These are phyloP conservation scores for Drosophila prolongata DNA, from an alignment of 2,888 invertebrate species.

Conservation along the genomic window DNA sequence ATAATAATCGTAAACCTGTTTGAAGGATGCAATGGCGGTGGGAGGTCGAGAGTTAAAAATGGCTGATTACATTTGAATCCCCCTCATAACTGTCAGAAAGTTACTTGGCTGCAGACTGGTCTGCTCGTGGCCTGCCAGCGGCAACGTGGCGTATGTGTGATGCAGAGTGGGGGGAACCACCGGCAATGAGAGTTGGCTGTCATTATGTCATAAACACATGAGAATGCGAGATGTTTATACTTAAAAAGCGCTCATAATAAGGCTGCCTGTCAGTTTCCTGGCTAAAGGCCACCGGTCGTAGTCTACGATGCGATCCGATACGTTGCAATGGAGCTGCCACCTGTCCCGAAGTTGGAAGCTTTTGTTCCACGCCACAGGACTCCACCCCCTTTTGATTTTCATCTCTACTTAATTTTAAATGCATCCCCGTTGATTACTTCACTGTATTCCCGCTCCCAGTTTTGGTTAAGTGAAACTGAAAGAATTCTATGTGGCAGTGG, in stretches of 20 bases:
- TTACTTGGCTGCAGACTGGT: constrained; percentile 37
- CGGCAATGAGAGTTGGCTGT: constrained; percentile 62
- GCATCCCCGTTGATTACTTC: not conserved
- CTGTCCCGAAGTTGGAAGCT: constrained; percentile 40
- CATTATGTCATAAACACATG: constrained; percentile 76
- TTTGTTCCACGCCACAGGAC: constrained; percentile 28
- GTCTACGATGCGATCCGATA: constrained; percentile 12
- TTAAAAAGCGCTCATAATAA: constrained; percentile 62
- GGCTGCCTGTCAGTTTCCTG: constrained; percentile 43
- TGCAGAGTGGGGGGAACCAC: constrained; percentile 17
- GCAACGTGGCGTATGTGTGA: constrained; percentile 50
- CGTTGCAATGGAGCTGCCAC: constrained; percentile 20
- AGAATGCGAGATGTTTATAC: constrained; percentile 48
- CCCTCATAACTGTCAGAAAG: constrained; percentile 76
- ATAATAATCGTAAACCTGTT: constrained; percentile 18
- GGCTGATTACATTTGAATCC: constrained; percentile 78
- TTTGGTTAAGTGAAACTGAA: too few species aligned
- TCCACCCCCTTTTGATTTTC: constrained; percentile 23
- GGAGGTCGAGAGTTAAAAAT: constrained; percentile 55
- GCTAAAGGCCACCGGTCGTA: constrained; percentile 27
- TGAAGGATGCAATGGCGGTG: constrained; percentile 30
- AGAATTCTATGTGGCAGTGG: too few species aligned
- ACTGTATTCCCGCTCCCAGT: not conserved
- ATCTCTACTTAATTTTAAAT: constrained; percentile 26
- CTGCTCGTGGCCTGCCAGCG: constrained; percentile 30